Base-by-base conservation (phyloP, 2,113 vertebrate species). In the Eurypyga helias region DNA sequence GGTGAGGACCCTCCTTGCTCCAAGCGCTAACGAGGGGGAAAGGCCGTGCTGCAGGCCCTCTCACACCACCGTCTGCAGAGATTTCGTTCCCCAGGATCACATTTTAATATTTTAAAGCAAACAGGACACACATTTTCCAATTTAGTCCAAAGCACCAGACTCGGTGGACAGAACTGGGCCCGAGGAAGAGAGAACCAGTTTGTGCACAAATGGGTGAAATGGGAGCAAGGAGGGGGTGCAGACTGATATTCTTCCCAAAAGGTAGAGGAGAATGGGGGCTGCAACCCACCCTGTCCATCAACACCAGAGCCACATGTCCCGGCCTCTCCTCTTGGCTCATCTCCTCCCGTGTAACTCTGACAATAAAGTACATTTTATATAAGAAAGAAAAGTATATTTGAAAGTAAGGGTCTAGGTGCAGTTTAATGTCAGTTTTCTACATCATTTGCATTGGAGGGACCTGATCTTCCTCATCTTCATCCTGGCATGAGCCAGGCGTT, bases 391-490 rank as follows among this genome's bases (percentile, higher is more conserved):
- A 86, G 4, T n/a, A 2, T 19, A 8, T 21, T 45, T 38, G 57
- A 23, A 85, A 77, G 13, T 25, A 15, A 62, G 17, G 16, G 26
- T 38, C 83, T 46, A 23, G 51, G 25, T 57, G 26, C 48, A 23
- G 81, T 70, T 75, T 52, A 19, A 46, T 12, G 34, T 18, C 55
- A 14, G 10, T 90, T 84, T 93, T 89, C 91, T 52, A 41, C 55
- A 46, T 9, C n/a, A 31, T 92, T 80, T 72, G 71, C 78, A 21
- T 20, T 43, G 54, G 36, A 78, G 28, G 34, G 79, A 62, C 21
- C 61, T 52, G 65, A 71, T 62, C 86, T 87, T 86, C 76, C 46
- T 83, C 69, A 87, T 86, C 92, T 57, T 71, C 93, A 66, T 33
- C 79, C 76, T 0, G 0, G 26, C 5, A 10, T 8, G 79, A 86